Evolutionary conservation across 2,113 vertebrate species (phyloP).

Genomic region (Herpetotheres cachinnans): DNA sequence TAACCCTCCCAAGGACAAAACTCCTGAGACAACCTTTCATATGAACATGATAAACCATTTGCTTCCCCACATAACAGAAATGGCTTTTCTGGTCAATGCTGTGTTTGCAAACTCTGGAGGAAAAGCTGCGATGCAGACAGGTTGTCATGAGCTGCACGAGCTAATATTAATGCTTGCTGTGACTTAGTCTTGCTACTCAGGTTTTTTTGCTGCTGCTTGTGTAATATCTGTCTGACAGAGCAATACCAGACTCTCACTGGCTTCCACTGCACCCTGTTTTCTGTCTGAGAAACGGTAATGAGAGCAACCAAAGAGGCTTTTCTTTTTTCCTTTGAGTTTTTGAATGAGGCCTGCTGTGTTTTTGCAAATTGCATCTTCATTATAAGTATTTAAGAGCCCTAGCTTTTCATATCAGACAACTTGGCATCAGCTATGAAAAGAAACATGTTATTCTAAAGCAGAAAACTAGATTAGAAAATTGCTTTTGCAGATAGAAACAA

Average conservation of each 20-base stretch:
- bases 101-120: background rate
- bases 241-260: background rate
- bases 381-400: background rate
- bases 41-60: fast-evolving
- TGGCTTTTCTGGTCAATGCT: background rate
- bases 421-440: background rate
- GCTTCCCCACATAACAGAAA: background rate
- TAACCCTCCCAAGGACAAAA: background rate
- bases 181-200: background rate
- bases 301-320: background rate
- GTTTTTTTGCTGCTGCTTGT: background rate
- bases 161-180: background rate
- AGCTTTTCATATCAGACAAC: background rate
- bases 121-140: background rate
- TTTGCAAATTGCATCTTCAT: background rate
- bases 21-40: background rate
- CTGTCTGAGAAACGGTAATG: background rate
- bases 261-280: background rate
- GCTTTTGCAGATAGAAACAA: background rate
- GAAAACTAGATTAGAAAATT: background rate
- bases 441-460: background rate
- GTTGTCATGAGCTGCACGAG: background rate
- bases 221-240: background rate
- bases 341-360: background rate
- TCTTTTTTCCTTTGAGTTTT: background rate